Evolutionary conservation across 2,888 invertebrate species (phyloP), one percentile per base, ranked within the genome.

Genomic region (Dasysyrphus albostriatus): DNA sequence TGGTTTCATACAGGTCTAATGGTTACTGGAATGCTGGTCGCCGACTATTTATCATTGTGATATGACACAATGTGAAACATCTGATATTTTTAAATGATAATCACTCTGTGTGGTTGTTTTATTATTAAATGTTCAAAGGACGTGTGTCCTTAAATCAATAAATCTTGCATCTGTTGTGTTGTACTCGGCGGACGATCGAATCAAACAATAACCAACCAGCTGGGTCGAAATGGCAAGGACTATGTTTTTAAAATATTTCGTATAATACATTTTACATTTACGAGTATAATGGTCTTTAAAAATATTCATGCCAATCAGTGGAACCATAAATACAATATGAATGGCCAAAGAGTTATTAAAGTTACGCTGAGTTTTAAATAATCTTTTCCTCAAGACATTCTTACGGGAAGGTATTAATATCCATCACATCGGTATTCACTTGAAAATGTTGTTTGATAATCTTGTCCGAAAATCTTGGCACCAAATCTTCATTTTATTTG

Each of bases 21-120:
- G 44, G 42, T 54, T 81, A 44, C 72, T 49, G 80, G n/a, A 37
- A 67, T 81, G 51, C 65, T 49, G 80, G n/a, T 44, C 44, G 56
- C 67, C 56, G 72, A 63, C 84, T 84, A 84, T 84, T 76, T 80
- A 84, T 84, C 84, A 84, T 76, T 67, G 51, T 84, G 84, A 84
- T 80, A 76, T 84, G 84, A 80, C 76, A 84, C 75, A 76, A 32
- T 59, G 67, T 80, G 76, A 67, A 72, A 84, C 84, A 84, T 84
- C 80, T 84, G 80, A 80, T 80, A 70, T 84, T 80, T 47, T 49
- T 80, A 84, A 84, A 84, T 84, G 84, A 84, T 80, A 84, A 84
- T 84, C 80, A 76, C 80, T 80, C 72, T 76, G 80, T 84, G 80
- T 80, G 80, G 84, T 81, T 75, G 63, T 84, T 84, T 84, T 84